These are phyloP conservation scores for Cataglyphis albicans DNA, from an alignment of 2,888 invertebrate species.

Conservation along the genomic window DNA sequence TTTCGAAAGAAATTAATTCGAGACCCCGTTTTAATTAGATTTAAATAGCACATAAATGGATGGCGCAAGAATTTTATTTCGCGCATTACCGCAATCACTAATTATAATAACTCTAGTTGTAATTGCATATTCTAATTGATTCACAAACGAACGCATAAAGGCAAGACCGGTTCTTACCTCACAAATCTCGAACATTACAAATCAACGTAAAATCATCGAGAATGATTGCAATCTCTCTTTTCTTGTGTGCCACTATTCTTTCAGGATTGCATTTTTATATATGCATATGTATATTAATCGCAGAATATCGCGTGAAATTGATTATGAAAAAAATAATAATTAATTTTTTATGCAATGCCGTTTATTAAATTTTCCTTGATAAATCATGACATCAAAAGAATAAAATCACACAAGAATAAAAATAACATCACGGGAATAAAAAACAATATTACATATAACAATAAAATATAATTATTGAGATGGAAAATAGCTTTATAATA, in stretches of 20 bases:
- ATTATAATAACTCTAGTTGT: conserved; percentile 40
- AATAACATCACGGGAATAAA: conserved; percentile 33
- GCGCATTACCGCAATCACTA: conserved; percentile 22
- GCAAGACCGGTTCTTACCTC: conserved; percentile 26
- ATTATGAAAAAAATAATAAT: conserved; percentile 41
- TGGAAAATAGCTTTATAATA: conserved; percentile 35
- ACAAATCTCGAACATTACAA: conserved; percentile 36
- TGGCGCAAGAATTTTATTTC: conserved; percentile 25
- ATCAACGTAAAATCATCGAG: conserved; percentile 35
- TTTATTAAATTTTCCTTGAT: conserved; percentile 39
- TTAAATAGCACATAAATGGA: not conserved
- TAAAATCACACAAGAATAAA: conserved; percentile 18
- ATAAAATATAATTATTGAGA: conserved; percentile 45
- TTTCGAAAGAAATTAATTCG: not conserved
- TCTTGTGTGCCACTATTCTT: not conserved
- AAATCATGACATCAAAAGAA: conserved; percentile 32
- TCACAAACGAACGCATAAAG: conserved; percentile 18
- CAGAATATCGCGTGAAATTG: conserved; percentile 4
- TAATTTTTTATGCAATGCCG: conserved; percentile 11
- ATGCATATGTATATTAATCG: conserved; percentile 7
- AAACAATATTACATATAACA: conserved; percentile 21
- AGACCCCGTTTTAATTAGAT: not conserved
- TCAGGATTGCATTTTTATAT: conserved; percentile 12
- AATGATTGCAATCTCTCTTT: not conserved
- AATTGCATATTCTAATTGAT: conserved; percentile 46